Percentiles rank a stretch among this genome's conserved stretches.
Evolutionary conservation across 2,888 invertebrate species (phyloP).

Genomic region (Tuberolachnus salignus): DNA sequence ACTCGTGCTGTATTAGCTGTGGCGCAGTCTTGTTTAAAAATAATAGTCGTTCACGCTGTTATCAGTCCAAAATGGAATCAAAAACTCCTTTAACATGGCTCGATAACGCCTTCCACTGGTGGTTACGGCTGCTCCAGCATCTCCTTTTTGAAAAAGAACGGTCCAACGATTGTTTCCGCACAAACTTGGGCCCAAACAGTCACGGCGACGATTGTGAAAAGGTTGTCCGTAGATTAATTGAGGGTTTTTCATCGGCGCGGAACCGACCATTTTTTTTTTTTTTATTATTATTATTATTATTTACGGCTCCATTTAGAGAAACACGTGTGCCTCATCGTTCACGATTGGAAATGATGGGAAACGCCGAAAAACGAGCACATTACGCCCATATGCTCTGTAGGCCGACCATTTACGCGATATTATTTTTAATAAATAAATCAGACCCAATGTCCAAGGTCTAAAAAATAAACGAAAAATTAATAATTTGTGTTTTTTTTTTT

Average conservation of each 20-base stretch:
- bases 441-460: no score
- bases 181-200: conserved; percentile 48
- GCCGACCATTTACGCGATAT: no score
- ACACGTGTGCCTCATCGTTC: no score
- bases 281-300: no score
- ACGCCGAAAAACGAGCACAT: no score
- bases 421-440: no score
- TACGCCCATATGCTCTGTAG: no score
- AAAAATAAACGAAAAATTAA: no score
- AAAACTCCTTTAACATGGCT: conserved; percentile 34
- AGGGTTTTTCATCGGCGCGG: conserved; percentile 8
- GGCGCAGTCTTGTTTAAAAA: conserved; percentile 53
- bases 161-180: conserved; percentile 42
- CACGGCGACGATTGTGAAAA: conserved; percentile 50
- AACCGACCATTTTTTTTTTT: no score
- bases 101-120: conserved; percentile 39
- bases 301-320: no score
- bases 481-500: no score
- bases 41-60: conserved; percentile 18
- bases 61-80: not conserved
- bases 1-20: conserved; percentile 32
- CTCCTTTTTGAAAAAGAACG: conserved; percentile 32
- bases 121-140: conserved; percentile 11
- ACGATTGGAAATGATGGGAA: no score
- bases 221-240: conserved; percentile 40